Evolutionary conservation across 2,797 vertebrate species (phyloP).

Genomic region (Acipenser transmontanus): DNA sequence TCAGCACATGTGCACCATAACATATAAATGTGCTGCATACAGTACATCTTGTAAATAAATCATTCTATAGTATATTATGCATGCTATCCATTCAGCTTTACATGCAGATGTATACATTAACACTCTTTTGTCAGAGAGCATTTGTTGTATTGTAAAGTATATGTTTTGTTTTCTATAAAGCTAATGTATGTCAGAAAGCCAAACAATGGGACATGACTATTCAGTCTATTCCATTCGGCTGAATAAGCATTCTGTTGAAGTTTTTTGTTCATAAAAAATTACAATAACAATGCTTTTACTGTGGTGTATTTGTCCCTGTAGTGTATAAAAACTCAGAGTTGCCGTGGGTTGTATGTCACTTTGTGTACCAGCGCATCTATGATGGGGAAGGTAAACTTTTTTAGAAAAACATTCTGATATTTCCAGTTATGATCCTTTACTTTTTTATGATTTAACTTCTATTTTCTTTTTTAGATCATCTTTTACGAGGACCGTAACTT

Average conservation of each 20-base stretch:
- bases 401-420: not conserved
- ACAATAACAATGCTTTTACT: slow-evolving; percentile 2
- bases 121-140: too few relatives aligned
- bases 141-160: not conserved
- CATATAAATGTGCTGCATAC: too few relatives aligned
- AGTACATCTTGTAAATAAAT: too few relatives aligned
- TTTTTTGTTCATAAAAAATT: not conserved
- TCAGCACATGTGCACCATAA: too few relatives aligned
- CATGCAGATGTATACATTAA: too few relatives aligned
- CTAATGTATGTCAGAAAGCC: slow-evolving; percentile 1
- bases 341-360: not conserved
- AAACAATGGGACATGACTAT: not conserved
- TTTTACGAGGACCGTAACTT: slow-evolving; percentile 6
- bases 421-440: not conserved
- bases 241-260: not conserved
- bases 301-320: not conserved
- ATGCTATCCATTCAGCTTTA: too few relatives aligned
- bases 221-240: not conserved
- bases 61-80: too few relatives aligned
- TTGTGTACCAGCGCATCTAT: not conserved
- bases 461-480: not conserved
- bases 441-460: not conserved
- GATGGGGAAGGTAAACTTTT: not conserved
- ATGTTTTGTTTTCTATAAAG: not conserved
- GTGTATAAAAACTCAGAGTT: not conserved